Evolutionary conservation across 2,888 invertebrate species (phyloP), one percentile per base, ranked within the genome.

Genomic region (Hybos culiciformis): DNA sequence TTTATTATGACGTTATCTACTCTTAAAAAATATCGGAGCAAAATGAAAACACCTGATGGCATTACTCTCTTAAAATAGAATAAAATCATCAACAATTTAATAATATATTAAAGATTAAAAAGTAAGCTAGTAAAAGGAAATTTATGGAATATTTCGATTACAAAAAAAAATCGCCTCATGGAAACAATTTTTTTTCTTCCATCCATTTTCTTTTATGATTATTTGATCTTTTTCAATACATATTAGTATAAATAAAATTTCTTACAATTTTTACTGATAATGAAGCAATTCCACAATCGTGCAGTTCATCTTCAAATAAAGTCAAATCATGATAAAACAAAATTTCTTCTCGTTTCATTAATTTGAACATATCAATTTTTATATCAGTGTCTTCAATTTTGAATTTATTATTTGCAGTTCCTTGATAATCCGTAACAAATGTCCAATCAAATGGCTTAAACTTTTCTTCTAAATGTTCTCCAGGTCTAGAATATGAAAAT

Each of bases 381-480:
- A 86, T 82, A 33, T 78, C 72, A 1, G 87, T 83, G 37, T 71
- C 62, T 53, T 75, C 72, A 11, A 77, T 54, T 41, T 67, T 59
- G 53, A 82, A 72, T 46, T 73, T 67, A 9, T 78, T 75, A 42
- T 73, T 69, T 26, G 80, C 58, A 17, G 81, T 82, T 31, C 98
- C 98, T 60, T 78, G 80, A 63, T 98, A 98, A 57, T 84, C 78
- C 23, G 92, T 91, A 17, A 87, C 83, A 61, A 86, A 98, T 2
- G 97, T 98, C 98, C 98, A 99, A 67, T 98, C 97, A 68, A 91
- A 96, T 15, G 88, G 83, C 58, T 82, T 83, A 42, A 86, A 73
- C 57, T 86, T 81, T 58, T 85, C 83, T 52, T 77, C 77, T 51
- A 81, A 69, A 55, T 54, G 51, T 41, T 61, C 57, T 17, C 82